These are phyloP conservation scores for Drosophila imparisetae DNA, from an alignment of 2,888 invertebrate genomes.

Conservation along the genomic window DNA sequence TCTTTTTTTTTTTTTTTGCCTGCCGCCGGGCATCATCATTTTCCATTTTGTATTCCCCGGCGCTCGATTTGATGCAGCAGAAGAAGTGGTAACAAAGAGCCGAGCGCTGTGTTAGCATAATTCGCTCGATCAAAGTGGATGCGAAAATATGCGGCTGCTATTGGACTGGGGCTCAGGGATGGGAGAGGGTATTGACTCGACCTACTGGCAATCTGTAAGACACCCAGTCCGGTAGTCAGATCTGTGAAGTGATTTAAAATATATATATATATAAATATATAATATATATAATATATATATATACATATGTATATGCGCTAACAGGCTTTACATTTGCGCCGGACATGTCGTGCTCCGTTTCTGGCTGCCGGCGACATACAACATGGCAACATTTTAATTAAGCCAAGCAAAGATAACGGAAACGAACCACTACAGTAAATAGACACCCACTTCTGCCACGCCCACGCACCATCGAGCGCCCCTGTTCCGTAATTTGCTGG, in stretches of 20 bases:
- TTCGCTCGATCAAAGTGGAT: constrained; percentile 55
- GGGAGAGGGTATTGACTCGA: constrained; percentile 1
- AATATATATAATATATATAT: constrained; percentile 8
- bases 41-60: constrained; percentile 65
- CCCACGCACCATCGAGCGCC: constrained; percentile 6
- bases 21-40: constrained; percentile 51
- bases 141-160: constrained; percentile 51
- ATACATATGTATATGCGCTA: not conserved
- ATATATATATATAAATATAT: not conserved
- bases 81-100: not conserved
- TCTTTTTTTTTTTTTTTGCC: not conserved
- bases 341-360: not conserved
- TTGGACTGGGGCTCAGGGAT: constrained; percentile 8
- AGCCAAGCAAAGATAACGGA: constrained; percentile 26
- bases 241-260: constrained; percentile 42
- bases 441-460: not conserved
- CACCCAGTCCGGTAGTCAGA: constrained; percentile 7
- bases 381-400: constrained; percentile 48
- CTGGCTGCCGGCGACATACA: constrained; percentile 15
- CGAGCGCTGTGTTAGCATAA: constrained; percentile 50
- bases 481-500: not conserved
- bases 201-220: constrained; percentile 3
- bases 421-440: constrained; percentile 1
- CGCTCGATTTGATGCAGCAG: constrained; percentile 36
- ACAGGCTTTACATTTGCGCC: constrained; percentile 5